Percentiles rank a stretch among this genome's conserved stretches.
Evolutionary conservation across 2,888 invertebrate genomes (phyloP).

Genomic region (Psylliodes chrysocephalus): DNA sequence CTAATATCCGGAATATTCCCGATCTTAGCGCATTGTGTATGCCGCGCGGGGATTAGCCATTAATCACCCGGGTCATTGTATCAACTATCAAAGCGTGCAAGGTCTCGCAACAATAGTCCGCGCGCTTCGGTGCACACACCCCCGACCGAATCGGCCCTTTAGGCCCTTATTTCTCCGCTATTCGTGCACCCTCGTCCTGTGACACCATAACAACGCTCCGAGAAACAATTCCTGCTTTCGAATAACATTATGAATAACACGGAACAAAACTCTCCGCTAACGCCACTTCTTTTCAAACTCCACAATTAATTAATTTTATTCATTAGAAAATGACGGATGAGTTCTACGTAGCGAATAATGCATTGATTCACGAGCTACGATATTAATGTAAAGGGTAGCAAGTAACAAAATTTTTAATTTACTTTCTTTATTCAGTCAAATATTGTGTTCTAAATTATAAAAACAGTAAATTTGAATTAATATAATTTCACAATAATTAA

Average conservation of each 20-base stretch:
- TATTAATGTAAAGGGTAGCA: not conserved
- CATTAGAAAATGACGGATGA: constrained; percentile 35
- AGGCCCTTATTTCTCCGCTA: constrained; percentile 15
- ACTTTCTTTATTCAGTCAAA: too few relatives aligned
- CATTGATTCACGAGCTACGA: not conserved
- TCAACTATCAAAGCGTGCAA: constrained; percentile 66
- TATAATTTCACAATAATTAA: too few relatives aligned
- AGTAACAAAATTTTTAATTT: not conserved
- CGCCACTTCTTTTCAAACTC: constrained; percentile 28
- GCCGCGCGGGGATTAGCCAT: constrained; percentile 66
- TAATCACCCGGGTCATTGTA: constrained; percentile 67
- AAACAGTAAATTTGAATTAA: too few relatives aligned
- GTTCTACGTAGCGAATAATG: constrained; percentile 3
- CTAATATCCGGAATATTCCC: constrained; percentile 66
- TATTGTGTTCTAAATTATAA: too few relatives aligned
- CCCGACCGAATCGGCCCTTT: constrained; percentile 45
- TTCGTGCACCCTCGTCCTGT: constrained; percentile 23
- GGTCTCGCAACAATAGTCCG: constrained; percentile 64
- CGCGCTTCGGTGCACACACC: constrained; percentile 61
- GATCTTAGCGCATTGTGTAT: constrained; percentile 65
- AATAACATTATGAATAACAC: constrained; percentile 40
- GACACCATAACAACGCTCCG: constrained; percentile 26
- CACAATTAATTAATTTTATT: constrained; percentile 39
- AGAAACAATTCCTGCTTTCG: constrained; percentile 44
- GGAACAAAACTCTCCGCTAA: constrained; percentile 24